These are phyloP conservation scores for Zosterops hypoxanthus DNA, from an alignment of 2,113 vertebrate species.

Conservation along the genomic window DNA sequence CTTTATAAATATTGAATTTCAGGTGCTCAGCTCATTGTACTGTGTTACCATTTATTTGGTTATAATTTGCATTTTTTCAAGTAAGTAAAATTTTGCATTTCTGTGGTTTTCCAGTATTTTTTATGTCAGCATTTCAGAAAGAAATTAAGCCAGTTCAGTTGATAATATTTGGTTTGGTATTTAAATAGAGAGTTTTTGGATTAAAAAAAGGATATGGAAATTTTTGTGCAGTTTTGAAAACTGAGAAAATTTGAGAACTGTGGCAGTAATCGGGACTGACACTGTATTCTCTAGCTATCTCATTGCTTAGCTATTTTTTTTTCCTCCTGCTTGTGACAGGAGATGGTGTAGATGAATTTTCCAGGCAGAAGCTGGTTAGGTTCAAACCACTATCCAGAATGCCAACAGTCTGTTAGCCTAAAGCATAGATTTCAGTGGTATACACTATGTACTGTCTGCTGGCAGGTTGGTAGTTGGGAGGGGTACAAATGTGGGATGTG, in stretches of 20 bases:
- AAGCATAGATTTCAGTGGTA: not conserved
- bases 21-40: not conserved
- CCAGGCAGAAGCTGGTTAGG: not conserved
- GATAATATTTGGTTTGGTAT: not conserved
- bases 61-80: not conserved
- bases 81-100: not conserved
- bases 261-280: not conserved
- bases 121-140: not conserved
- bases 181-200: not conserved
- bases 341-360: constrained; percentile 21
- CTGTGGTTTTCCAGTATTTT: not conserved
- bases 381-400: not conserved
- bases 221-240: constrained; percentile 23
- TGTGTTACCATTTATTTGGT: not conserved
- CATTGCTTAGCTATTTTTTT: not conserved
- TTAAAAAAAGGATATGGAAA: not conserved
- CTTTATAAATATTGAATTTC: not conserved
- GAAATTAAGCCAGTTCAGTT: not conserved
- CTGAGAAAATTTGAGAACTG: not conserved
- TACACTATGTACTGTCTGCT: constrained; percentile 27
- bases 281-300: not conserved
- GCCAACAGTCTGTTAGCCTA: not conserved
- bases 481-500: not conserved
- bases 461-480: not conserved
- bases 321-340: not conserved